These are phyloP conservation scores for Drosophila longiperda DNA, from an alignment of 2,888 invertebrate species.

Conservation along the genomic window DNA sequence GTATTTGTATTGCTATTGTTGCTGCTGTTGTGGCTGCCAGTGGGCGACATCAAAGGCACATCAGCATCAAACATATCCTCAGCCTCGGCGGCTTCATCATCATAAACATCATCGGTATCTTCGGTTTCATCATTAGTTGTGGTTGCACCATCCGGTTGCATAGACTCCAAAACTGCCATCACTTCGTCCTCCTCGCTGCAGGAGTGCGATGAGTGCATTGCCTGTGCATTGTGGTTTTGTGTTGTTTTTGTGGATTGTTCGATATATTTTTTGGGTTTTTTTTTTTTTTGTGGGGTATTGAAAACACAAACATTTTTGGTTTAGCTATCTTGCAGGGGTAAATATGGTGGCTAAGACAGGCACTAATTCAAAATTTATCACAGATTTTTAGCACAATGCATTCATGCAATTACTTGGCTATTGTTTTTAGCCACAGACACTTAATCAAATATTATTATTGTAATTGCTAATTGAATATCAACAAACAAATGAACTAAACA, in stretches of 20 bases:
- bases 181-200: conserved; percentile 78
- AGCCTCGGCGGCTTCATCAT: conserved; percentile 69
- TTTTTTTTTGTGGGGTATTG: conserved; percentile 36
- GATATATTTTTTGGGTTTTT: conserved; percentile 13
- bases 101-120: conserved; percentile 66
- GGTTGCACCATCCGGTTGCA: conserved; percentile 63
- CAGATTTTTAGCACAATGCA: conserved; percentile 49
- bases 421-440: conserved; percentile 46
- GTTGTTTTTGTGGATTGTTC: conserved; percentile 23
- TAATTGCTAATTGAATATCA: conserved; percentile 41
- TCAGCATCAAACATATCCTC: conserved; percentile 74
- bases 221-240: conserved; percentile 42
- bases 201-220: conserved; percentile 72
- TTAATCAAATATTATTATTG: conserved; percentile 58
- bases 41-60: conserved; percentile 75
- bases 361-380: conserved; percentile 21
- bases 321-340: conserved; percentile 73
- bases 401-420: conserved; percentile 65
- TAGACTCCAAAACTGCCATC: conserved; percentile 67
- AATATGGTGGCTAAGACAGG: conserved; percentile 29
- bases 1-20: conserved; percentile 21
- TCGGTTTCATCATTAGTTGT: conserved; percentile 75
- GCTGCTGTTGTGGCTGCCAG: conserved; percentile 64
- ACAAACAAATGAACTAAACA: conserved; percentile 32
- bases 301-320: conserved; percentile 67